These are phyloP conservation scores for Plutomurus gul DNA, from an alignment of 1,140 invertebrate genomes.

Conservation along the genomic window DNA sequence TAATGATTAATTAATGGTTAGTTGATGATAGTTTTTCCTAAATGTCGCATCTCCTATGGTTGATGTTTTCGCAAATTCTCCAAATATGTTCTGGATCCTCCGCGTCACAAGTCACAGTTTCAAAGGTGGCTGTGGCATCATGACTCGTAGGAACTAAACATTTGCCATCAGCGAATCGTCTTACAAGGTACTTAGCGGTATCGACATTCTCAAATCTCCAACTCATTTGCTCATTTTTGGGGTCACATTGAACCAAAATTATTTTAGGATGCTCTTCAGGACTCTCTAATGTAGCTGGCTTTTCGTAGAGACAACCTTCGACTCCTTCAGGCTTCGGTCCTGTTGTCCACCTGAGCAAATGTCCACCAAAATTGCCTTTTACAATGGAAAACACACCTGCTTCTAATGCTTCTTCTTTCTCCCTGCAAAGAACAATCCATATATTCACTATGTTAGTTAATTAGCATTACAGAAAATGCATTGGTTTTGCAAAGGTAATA, in stretches of 20 bases:
- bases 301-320: slow-evolving; percentile 32
- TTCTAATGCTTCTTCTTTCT: slow-evolving; percentile 17
- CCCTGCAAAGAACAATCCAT: slow-evolving; percentile 9
- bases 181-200: slow-evolving; percentile 14
- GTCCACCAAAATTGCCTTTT: slow-evolving; percentile 41
- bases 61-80: slow-evolving; percentile 44
- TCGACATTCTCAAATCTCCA: slow-evolving; percentile 38
- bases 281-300: not conserved
- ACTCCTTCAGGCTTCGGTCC: slow-evolving; percentile 36
- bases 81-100: slow-evolving; percentile 32
- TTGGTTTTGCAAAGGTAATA: too few relatives aligned
- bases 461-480: too few relatives aligned
- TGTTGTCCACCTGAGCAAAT: slow-evolving; percentile 40
- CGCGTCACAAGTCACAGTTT: slow-evolving; percentile 21
- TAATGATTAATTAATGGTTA: too few relatives aligned
- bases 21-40: not conserved
- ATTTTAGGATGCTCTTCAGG: slow-evolving; percentile 2
- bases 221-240: not conserved
- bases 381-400: slow-evolving; percentile 40
- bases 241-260: slow-evolving; percentile 38
- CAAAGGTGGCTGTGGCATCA: not conserved
- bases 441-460: too few relatives aligned
- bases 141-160: not conserved
- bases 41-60: slow-evolving; percentile 36
- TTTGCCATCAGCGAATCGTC: not conserved